Percentiles rank a stretch among this genome's conserved stretches.
These are phyloP conservation scores for Perca schrenkii DNA, from an alignment of 2,113 vertebrate genomes.

Conservation along the genomic window DNA sequence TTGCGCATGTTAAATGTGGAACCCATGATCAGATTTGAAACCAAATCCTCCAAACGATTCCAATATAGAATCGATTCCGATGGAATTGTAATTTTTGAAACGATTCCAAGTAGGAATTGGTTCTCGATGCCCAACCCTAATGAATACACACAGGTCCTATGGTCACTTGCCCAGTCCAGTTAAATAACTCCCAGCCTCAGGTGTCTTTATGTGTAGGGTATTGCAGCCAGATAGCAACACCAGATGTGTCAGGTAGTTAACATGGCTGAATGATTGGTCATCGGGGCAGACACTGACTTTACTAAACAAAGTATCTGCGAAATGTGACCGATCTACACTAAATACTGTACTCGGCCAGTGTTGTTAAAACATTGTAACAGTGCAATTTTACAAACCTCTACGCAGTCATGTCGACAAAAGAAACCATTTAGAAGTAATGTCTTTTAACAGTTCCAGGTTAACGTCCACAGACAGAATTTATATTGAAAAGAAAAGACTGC, in stretches of 20 bases:
- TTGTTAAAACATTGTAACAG: background rate
- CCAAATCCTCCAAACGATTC: no score
- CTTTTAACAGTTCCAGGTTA: background rate
- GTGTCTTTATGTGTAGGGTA: background rate
- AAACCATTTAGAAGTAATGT: background rate
- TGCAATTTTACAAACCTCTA: background rate
- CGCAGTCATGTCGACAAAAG: background rate
- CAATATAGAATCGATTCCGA: no score
- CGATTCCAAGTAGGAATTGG: no score
- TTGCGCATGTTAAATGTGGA: no score
- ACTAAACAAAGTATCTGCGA: no score
- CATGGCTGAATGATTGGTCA: background rate
- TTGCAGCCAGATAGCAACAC: background rate
- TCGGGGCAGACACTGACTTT: no score
- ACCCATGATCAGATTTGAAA: no score
- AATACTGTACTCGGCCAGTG: background rate
- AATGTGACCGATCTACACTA: background rate
- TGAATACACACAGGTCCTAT: background rate
- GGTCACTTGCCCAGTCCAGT: background rate
- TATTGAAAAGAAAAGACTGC: background rate
- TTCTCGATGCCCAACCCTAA: no score
- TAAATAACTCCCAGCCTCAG: background rate
- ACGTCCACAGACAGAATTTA: background rate
- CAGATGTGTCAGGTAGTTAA: background rate
- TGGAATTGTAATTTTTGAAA: no score